Conservation (phyloP, 2,888 invertebrate genomes). For the Alcis repandata region DNA sequence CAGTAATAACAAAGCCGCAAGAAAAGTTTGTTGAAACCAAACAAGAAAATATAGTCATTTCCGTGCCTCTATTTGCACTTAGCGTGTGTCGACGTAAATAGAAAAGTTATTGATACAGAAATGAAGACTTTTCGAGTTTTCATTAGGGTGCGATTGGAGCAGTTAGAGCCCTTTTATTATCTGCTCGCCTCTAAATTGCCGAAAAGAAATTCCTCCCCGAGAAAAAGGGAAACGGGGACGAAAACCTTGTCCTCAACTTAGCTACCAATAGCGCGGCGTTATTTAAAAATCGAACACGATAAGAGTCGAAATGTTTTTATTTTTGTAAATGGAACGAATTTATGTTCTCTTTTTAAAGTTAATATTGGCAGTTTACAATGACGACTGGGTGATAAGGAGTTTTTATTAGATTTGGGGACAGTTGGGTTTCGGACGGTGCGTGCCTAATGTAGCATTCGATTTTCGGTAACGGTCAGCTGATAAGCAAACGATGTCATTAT, state of each 20-base stretch:
- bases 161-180: conserved; percentile 87
- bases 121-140: conserved; percentile 82
- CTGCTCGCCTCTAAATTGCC: conserved; percentile 85
- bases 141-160: conserved; percentile 84
- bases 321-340: conserved; percentile 83
- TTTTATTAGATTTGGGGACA: conserved; percentile 79
- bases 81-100: conserved; percentile 63
- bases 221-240: conserved; percentile 80
- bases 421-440: conserved; percentile 79
- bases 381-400: conserved; percentile 77
- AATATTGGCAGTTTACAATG: conserved; percentile 81
- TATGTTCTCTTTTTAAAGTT: conserved; percentile 80
- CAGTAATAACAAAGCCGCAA: conserved; percentile 45
- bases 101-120: conserved; percentile 80
- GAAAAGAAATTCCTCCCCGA: conserved; percentile 82
- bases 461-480: conserved; percentile 86
- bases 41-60: conserved; percentile 56
- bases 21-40: conserved; percentile 46
- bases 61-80: conserved; percentile 53
- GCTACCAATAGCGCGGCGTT: conserved; percentile 82
- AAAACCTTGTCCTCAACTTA: conserved; percentile 81
- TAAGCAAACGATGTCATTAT: conserved; percentile 86
- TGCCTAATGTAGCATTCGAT: conserved; percentile 84
- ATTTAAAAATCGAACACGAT: conserved; percentile 86
- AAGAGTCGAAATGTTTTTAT: conserved; percentile 84